Conservation (phyloP, 2,888 invertebrate genomes). For the Leptura quadrifasciata region DNA sequence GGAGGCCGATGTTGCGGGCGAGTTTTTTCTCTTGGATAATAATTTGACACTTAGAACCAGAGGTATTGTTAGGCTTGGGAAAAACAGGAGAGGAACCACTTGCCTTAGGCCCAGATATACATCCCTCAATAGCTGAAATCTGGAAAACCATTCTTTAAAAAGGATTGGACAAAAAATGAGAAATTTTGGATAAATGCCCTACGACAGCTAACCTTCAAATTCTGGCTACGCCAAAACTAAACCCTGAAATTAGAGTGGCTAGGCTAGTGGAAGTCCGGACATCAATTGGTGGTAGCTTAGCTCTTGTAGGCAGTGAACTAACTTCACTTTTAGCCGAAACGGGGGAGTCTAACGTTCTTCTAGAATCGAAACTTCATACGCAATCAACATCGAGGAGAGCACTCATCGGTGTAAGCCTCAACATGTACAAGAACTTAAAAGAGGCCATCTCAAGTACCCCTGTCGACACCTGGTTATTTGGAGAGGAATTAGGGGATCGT, state of each 20-base stretch:
- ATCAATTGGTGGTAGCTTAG: slow-evolving; percentile 22
- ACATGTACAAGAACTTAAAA: slow-evolving; percentile 23
- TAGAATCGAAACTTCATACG: slow-evolving; percentile 8
- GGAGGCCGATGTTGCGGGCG: neutral
- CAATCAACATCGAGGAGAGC: slow-evolving; percentile 29
- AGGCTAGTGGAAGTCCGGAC: slow-evolving; percentile 18
- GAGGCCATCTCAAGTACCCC: slow-evolving; percentile 4
- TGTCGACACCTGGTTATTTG: slow-evolving; percentile 1
- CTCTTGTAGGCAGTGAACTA: slow-evolving; percentile 16
- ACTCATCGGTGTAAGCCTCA: slow-evolving; percentile 26
- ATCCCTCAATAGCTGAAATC: slow-evolving; percentile 23
- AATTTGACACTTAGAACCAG: neutral
- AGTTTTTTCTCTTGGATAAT: neutral
- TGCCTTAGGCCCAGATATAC: slow-evolving; percentile 25
- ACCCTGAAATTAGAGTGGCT: slow-evolving; percentile 23
- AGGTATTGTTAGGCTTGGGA: slow-evolving; percentile 9
- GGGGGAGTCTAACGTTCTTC: neutral
- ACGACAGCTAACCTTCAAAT: neutral
- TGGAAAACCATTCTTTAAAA: slow-evolving; percentile 17
- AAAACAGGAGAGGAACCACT: slow-evolving; percentile 3
- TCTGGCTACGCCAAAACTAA: slow-evolving; percentile 25
- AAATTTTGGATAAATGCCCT: neutral
- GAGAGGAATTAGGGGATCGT: slow-evolving; percentile 2
- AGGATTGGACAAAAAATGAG: slow-evolving; percentile 1
- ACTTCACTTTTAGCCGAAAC: neutral